Percentiles rank a stretch among this genome's conserved stretches.
Evolutionary conservation across 2,888 invertebrate genomes (phyloP).

Genomic region (Athalia cordata): DNA sequence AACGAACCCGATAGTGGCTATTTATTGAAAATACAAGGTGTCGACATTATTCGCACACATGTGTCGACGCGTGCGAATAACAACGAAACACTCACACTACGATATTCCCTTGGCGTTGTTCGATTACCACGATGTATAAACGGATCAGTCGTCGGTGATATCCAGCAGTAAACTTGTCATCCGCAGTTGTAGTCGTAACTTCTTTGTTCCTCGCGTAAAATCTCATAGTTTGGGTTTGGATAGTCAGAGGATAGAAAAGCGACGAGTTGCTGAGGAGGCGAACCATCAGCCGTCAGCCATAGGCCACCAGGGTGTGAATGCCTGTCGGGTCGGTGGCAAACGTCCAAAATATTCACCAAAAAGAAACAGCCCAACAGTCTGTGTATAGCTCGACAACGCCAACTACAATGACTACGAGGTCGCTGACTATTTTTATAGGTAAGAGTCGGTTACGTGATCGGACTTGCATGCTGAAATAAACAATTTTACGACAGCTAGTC

Average conservation of each 20-base stretch:
- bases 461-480: constrained; percentile 44
- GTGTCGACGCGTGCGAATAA: no score
- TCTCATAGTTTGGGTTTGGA: background rate
- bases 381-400: constrained; percentile 30
- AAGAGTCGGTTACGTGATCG: constrained; percentile 41
- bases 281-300: no score
- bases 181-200: constrained; percentile 9
- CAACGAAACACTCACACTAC: no score
- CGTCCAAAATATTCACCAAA: constrained; percentile 26
- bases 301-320: constrained; percentile 19
- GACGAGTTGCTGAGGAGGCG: no score
- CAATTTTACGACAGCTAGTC: constrained; percentile 35
- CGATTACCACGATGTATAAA: background rate
- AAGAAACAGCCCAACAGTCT: constrained; percentile 15
- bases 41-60: no score
- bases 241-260: no score
- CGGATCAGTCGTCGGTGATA: constrained; percentile 15
- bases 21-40: no score
- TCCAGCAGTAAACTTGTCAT: constrained; percentile 9
- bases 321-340: constrained; percentile 24
- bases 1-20: no score
- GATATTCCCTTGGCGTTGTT: background rate
- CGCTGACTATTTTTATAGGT: constrained; percentile 43
- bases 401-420: constrained; percentile 44
- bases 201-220: constrained; percentile 20